A percentile compares a stretch with the other conserved stretches of the same genome.
Evolutionary conservation across 2,797 vertebrate genomes (phyloP).

Genomic region (Cyclopterus lumpus): DNA sequence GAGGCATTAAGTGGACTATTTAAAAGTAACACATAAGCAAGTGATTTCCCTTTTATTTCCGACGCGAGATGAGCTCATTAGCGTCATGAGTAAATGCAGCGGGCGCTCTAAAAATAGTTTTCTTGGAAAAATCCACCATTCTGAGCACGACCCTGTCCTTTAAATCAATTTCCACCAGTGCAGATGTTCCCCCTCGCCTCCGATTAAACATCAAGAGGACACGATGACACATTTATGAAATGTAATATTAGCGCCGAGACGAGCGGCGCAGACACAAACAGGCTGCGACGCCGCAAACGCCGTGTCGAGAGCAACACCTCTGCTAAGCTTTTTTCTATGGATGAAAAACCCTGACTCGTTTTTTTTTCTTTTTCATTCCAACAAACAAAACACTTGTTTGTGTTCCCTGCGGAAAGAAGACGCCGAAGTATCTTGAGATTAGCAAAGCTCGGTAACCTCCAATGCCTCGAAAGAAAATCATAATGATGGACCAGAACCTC

Average conservation of each 20-base stretch:
- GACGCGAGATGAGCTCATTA: neutral
- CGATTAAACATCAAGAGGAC: neutral
- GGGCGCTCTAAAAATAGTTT: neutral
- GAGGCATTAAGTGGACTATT: neutral
- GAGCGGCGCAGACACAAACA: neutral
- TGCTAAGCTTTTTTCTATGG: neutral
- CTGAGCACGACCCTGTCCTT: neutral
- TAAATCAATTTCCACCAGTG: neutral
- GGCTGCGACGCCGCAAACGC: neutral
- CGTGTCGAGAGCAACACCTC: neutral
- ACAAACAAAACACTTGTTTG: neutral
- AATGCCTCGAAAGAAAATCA: neutral
- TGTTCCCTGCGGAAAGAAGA: neutral
- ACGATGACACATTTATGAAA: neutral
- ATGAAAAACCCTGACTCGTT: neutral
- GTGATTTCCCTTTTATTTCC: neutral
- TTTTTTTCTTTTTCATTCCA: neutral
- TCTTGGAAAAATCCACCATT: neutral
- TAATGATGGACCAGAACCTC: neutral
- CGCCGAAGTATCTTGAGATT: neutral
- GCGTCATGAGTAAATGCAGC: neutral
- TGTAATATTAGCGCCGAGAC: neutral
- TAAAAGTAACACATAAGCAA: neutral
- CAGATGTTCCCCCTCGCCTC: neutral
- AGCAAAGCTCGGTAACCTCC: neutral